phyloP scores from a whole-genome alignment of 2,113 vertebrate genomes.

The Anarrhichthys ocellatus region DNA sequence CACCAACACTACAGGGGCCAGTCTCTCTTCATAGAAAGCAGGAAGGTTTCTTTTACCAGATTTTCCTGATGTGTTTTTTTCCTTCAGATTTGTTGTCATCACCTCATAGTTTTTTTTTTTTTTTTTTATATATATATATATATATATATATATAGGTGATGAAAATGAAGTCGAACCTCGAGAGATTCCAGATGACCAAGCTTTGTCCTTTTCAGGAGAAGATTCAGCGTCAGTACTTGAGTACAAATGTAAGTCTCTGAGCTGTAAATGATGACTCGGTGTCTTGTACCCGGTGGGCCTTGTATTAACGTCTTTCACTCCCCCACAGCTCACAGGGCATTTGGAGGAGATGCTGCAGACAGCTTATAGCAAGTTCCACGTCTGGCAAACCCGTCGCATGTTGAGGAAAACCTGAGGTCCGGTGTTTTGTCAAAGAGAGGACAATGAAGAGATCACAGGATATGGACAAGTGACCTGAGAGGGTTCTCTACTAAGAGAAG shows the following conservation, averaged over 20 bases:
- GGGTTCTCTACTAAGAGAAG: slow-evolving; percentile 50
- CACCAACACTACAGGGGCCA: background rate
- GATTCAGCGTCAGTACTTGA: slow-evolving; percentile 95
- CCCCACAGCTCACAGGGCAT: slow-evolving; percentile 91
- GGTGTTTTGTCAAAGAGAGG: slow-evolving; percentile 37
- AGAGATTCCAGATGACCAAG: slow-evolving; percentile 96
- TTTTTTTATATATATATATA: background rate
- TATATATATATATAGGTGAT: slow-evolving; percentile 82
- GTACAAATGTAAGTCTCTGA: slow-evolving; percentile 91
- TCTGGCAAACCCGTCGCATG: slow-evolving; percentile 96
- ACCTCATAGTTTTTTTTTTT: slow-evolving; percentile 9
- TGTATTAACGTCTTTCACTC: slow-evolving; percentile 1
- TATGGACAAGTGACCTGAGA: slow-evolving; percentile 52
- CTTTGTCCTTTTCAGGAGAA: slow-evolving; percentile 97
- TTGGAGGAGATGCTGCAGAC: slow-evolving; percentile 98
- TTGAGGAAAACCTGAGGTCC: slow-evolving; percentile 94
- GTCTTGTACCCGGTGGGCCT: background rate
- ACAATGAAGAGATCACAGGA: slow-evolving; percentile 41
- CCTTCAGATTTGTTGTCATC: background rate
- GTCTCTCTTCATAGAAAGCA: background rate
- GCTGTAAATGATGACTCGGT: background rate
- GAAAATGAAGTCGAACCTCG: slow-evolving; percentile 97
- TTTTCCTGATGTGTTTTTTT: background rate
- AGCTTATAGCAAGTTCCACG: slow-evolving; percentile 96
- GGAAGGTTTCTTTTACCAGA: background rate